Evolutionary conservation across 1,140 invertebrate species (phyloP).

Genomic region (Euura saliciscinereae): DNA sequence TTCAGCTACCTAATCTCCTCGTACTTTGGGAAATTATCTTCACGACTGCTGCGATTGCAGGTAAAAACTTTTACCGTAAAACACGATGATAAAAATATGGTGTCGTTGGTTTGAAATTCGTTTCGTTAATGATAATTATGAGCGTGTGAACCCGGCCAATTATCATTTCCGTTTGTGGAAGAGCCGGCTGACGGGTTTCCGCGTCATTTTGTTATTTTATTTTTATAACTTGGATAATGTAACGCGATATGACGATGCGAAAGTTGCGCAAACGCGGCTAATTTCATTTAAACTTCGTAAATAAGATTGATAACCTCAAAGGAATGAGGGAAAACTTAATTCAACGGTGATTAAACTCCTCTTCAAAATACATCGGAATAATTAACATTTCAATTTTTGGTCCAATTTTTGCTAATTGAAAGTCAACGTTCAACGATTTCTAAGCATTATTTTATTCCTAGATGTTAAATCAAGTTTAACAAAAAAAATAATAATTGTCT

Average conservation of each 20-base stretch:
- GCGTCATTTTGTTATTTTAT: neutral
- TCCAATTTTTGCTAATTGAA: no score
- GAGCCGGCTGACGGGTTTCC: neutral
- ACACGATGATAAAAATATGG: no score
- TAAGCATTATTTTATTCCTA: no score
- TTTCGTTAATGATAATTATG: neutral
- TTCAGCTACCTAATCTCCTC: no score
- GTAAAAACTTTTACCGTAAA: no score
- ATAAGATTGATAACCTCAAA: slow-evolving; percentile 2
- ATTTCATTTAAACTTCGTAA: slow-evolving; percentile 2
- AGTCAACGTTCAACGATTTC: no score
- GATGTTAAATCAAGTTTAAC: no score
- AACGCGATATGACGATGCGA: neutral
- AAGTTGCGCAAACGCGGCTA: neutral
- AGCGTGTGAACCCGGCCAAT: neutral
- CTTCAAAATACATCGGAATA: neutral
- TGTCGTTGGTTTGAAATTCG: no score
- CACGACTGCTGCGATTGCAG: no score
- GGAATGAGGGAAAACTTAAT: neutral
- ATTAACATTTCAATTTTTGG: no score
- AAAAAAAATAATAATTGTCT: no score
- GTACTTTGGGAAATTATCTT: no score
- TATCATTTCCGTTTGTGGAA: neutral
- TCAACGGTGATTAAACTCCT: neutral
- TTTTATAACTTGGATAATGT: neutral